phyloP scores from a whole-genome alignment of 1,140 invertebrate genomes.

The Drosophila hydei region DNA sequence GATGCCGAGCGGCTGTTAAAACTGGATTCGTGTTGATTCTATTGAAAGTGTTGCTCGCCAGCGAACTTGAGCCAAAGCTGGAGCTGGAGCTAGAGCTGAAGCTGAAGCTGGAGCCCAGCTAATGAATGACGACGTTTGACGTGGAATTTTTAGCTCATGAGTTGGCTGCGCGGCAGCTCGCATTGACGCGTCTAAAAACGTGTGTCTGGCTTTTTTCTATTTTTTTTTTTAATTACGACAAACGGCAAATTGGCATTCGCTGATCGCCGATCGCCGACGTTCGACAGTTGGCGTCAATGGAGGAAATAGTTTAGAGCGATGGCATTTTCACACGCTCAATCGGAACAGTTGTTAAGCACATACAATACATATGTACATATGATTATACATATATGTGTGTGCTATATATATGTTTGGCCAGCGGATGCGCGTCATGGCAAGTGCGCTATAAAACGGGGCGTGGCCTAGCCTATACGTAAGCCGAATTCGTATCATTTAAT shows the following conservation, averaged over 20 bases:
- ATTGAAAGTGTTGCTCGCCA: conserved; percentile 73
- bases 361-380: not conserved
- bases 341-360: conserved; percentile 33
- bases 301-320: conserved; percentile 62
- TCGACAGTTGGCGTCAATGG: conserved; percentile 54
- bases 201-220: conserved; percentile 37
- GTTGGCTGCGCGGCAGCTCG: conserved; percentile 39
- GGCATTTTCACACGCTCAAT: conserved; percentile 76
- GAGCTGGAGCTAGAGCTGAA: conserved; percentile 11
- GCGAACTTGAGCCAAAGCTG: conserved; percentile 16
- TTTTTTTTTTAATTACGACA: conserved; percentile 68
- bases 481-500: conserved; percentile 27
- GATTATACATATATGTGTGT: not conserved
- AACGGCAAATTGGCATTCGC: conserved; percentile 58
- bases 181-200: conserved; percentile 41
- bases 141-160: conserved; percentile 78
- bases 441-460: conserved; percentile 43
- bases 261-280: conserved; percentile 27
- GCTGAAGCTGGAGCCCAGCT: conserved; percentile 25
- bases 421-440: conserved; percentile 66
- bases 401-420: conserved; percentile 18
- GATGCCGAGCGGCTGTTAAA: conserved; percentile 43
- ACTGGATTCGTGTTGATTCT: conserved; percentile 74
- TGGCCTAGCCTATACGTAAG: conserved; percentile 28
- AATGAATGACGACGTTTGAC: conserved; percentile 75